phyloP scores from a whole-genome alignment of 2,113 vertebrate genomes.

The Empidonax alnorum region DNA sequence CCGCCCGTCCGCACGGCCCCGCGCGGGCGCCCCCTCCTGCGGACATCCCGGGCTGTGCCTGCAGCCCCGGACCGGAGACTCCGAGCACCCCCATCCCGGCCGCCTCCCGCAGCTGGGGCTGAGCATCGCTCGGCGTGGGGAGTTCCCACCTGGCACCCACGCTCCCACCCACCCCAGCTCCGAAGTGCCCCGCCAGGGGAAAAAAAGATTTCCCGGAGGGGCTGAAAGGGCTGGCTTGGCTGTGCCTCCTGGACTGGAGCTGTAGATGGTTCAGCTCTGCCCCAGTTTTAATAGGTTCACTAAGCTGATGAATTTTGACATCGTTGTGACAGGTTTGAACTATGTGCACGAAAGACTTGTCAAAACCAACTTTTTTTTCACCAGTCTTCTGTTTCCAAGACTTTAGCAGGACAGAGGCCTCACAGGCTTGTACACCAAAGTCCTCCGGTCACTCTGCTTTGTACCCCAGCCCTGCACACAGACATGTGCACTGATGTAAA shows the following conservation, averaged over 20 bases:
- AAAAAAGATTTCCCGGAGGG: not conserved
- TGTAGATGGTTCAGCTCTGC: not conserved
- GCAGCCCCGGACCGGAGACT: not conserved
- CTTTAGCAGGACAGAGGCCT: not conserved
- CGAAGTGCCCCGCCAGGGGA: not conserved
- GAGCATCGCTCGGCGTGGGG: not conserved
- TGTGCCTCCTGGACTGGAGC: not conserved
- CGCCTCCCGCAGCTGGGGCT: not conserved
- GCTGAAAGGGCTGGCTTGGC: not conserved
- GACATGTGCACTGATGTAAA: not conserved
- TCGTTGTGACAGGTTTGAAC: not conserved
- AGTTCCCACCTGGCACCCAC: fast-evolving
- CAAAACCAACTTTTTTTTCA: not conserved
- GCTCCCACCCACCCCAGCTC: not conserved
- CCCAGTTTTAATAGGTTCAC: not conserved
- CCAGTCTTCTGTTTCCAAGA: not conserved
- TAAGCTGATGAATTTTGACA: not conserved
- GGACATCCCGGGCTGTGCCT: not conserved
- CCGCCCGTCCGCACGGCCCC: not conserved
- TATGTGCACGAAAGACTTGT: not conserved
- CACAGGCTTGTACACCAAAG: not conserved
- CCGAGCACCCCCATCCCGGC: not conserved
- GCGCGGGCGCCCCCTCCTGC: not conserved
- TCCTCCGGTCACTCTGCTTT: not conserved
- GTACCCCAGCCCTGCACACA: not conserved